phyloP scores from a whole-genome alignment of 2,888 invertebrate species.

The Idaea dimidiata region DNA sequence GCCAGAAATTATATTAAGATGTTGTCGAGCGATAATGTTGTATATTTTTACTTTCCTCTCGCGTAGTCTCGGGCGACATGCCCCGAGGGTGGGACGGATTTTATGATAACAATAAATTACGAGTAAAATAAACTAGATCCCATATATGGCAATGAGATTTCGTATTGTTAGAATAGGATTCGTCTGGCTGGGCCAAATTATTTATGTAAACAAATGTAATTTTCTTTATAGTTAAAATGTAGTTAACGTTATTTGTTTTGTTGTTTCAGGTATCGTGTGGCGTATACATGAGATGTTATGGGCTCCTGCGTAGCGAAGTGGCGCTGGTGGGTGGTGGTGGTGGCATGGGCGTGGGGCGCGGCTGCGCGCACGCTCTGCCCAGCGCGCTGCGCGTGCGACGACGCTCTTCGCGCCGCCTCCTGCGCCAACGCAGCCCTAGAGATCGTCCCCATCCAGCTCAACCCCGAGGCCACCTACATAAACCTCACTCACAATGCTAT shows the following conservation, averaged over 20 bases:
- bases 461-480: constrained; percentile 91
- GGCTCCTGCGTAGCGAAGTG: constrained; percentile 76
- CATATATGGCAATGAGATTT: constrained; percentile 55
- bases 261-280: constrained; percentile 66
- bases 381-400: constrained; percentile 90
- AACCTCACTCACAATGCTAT: constrained; percentile 93
- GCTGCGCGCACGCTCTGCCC: constrained; percentile 86
- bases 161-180: constrained; percentile 33
- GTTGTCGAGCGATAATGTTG: constrained; percentile 68
- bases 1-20: constrained; percentile 77
- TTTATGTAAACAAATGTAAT: constrained; percentile 1
- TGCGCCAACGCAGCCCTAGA: constrained; percentile 90
- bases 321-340: constrained; percentile 78
- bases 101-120: constrained; percentile 68
- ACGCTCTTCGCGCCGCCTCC: constrained; percentile 86
- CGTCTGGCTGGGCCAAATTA: constrained; percentile 21
- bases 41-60: constrained; percentile 63
- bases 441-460: constrained; percentile 93
- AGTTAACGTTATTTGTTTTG: constrained; percentile 27
- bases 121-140: constrained; percentile 59
- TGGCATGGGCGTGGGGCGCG: constrained; percentile 77
- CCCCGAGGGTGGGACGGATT: constrained; percentile 54
- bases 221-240: not conserved
- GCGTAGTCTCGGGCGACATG: constrained; percentile 42
- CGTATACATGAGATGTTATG: constrained; percentile 78